Evolutionary conservation across 2,888 invertebrate species (phyloP), one percentile per base, ranked within the genome.

Genomic region (Imbricaverruca yamaguchii): DNA sequence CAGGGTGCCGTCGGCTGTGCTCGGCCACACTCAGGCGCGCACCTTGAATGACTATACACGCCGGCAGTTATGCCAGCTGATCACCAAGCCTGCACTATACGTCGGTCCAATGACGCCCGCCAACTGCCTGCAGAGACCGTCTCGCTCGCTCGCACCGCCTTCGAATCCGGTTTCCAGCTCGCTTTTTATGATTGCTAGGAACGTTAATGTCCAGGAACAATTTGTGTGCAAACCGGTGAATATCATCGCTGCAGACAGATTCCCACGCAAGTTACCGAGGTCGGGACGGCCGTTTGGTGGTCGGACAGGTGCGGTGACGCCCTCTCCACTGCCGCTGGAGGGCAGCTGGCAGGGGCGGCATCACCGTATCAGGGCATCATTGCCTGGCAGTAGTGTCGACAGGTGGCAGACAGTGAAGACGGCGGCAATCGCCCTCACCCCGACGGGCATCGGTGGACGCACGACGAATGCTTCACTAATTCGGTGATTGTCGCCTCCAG

Each of bases 141-240:
- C 74, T 18, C 12, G 39, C 39, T 53, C 39, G 39, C 18, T 53
- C 53, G 21, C 74, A 21, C 21, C 74, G 39, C 18, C 39, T 39
- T 21, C 18, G 53, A 55, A 21, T 55, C 69, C 69, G 69, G 69
- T 69, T 69, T 21, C 74, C 69, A 53, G 74, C 23, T 7, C 53
- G 18, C 53, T 21, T 74, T 69, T 74, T 74, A 74, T 74, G 53
- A 53, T 53, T 18, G 21, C 74, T 8, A 55, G 53, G 53, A 74
- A 74, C 74, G 74, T 55, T 74, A 74, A 74, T 74, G 74, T 74
- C 74, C 53, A 55, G 74, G 55, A 21, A 55, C 53, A 53, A 55
- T 74, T 74, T 74, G 55, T 74, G 74, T 74, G 74, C 74, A 74
- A 61, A 74, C 18, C 53, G 55, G 74, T 21, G 53, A 55, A 55